A percentile compares a stretch with the other conserved stretches of the same genome.
phyloP scores from a whole-genome alignment of 2,113 vertebrate genomes.

The Ceuthmochares aereus region DNA sequence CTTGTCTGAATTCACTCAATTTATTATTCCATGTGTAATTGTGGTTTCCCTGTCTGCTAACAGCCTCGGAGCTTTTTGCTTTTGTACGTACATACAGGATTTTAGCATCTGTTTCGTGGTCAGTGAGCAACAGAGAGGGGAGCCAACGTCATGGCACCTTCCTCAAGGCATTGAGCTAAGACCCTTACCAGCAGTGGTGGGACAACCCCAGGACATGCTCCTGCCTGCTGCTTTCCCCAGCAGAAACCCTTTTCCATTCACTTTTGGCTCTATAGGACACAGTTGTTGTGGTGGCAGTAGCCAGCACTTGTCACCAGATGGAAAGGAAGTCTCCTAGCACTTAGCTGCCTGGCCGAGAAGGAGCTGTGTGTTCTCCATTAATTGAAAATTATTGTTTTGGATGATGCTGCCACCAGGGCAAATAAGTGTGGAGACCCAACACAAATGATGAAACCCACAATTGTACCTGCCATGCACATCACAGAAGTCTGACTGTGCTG shows the following conservation, averaged over 20 bases:
- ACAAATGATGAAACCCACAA: rapidly evolving
- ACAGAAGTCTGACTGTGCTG: background rate
- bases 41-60: conserved; percentile 24
- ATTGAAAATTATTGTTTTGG: background rate
- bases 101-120: background rate
- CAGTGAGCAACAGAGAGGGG: background rate
- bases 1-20: conserved; percentile 46
- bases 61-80: background rate
- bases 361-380: background rate
- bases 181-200: background rate
- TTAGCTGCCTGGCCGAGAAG: background rate
- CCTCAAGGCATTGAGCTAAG: background rate
- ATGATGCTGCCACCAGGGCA: background rate
- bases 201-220: rapidly evolving
- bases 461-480: background rate
- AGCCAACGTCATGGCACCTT: background rate
- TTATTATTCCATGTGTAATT: conserved; percentile 36
- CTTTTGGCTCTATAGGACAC: background rate
- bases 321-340: background rate
- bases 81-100: rapidly evolving
- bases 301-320: background rate
- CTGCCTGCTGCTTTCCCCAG: background rate
- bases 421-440: background rate
- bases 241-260: background rate
- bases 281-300: background rate